Base-by-base conservation (phyloP, 2,797 vertebrate species). In the Dendrocincla tyrannina region DNA sequence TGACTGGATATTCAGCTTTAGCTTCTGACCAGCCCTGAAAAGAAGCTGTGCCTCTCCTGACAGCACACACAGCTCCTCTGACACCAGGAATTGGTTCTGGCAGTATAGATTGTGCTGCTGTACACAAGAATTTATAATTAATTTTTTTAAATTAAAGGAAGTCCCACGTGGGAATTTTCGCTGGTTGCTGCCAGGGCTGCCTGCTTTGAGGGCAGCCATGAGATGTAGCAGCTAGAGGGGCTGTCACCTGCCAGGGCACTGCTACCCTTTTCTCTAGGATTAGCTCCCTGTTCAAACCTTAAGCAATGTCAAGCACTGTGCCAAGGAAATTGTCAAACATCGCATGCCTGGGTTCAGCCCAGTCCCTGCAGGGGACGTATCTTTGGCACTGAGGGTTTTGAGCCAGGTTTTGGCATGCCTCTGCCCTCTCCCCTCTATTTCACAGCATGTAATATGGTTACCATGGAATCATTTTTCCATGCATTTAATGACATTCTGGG, bases 301-400 rank as follows among this genome's bases (percentile, higher is more conserved):
- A 53, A 49, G 70, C 41, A 30, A 3, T 5, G 33, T 39, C 2
- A 53, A 53, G 7, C 49, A 11, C 5, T 7, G 7, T 55, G n/a
- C 67, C 63, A 68, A 55, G 35, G 27, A 56, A 22, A 33, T 4
- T 17, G 49, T 59, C 27, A 75, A 62, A 68, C 4, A 6, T 1
- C 1, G 1, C 9, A 20, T 85, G 32, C n/a, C 33, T 24, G 23
- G 37, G 37, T 19, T 11, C 23, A 67, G 53, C 39, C 46, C 5
- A 1, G 23, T 35, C 7, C 20, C 46, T 1, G 3, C 3, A 8
- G 32, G 1, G 32, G 15, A 46, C 12, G 6, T 12, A 5, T 4
- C n/a, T 70, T 72, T 0, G 5, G 17, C 42, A 19, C 37, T 7
- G 17, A 13, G 13, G n/a, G 4, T 3, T n/a, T 62, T 47, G 32